Evolutionary conservation across 2,888 invertebrate genomes (phyloP), one percentile per base, ranked within the genome.

Genomic region (Tetheella fluctuosa): DNA sequence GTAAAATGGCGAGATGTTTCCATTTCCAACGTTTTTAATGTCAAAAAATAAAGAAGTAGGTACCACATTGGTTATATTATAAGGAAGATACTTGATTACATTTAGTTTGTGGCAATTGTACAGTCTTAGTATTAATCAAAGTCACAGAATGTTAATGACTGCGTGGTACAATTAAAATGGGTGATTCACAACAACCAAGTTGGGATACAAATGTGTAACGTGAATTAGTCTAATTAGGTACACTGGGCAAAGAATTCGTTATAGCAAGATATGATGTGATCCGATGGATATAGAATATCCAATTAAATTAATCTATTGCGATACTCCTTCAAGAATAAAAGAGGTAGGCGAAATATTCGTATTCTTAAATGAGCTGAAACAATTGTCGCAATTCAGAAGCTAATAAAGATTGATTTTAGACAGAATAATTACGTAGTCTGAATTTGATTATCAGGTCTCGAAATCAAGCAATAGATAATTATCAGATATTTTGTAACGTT

Each of bases 1-100:
- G 88, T 92, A 88, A 91, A 91, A 87, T 75, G 77, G 81, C 81
- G 86, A 86, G 88, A 88, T 87, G 88, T 84, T 86, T 83, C 81
- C 83, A 85, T 83, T 84, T 80, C 74, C 74, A 79, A 73, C 70
- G 76, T 72, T 78, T 80, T 81, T 80, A 74, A 79, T 80, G 73
- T 77, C 68, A 75, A 81, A 81, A 80, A 80, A 74, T 76, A 71
- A 70, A 71, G 53, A 48, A 48, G 8, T 48, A 48, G 48, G 48
- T 20, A 48, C 48, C 2, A 7, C 48, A n/a, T 48, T 20, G 48
- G 48, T 20, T 48, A 20, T 48, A 61, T 59, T 56, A 30, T 34
- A 42, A 57, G 59, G 28, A 48, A 58, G 52, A 56, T 30, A 56
- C 60, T 63, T 64, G 71, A 74, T 71, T 71, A 68, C 66, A 54